phyloP scores from a whole-genome alignment of 2,888 invertebrate species.

The Tryphoninae sp. region DNA sequence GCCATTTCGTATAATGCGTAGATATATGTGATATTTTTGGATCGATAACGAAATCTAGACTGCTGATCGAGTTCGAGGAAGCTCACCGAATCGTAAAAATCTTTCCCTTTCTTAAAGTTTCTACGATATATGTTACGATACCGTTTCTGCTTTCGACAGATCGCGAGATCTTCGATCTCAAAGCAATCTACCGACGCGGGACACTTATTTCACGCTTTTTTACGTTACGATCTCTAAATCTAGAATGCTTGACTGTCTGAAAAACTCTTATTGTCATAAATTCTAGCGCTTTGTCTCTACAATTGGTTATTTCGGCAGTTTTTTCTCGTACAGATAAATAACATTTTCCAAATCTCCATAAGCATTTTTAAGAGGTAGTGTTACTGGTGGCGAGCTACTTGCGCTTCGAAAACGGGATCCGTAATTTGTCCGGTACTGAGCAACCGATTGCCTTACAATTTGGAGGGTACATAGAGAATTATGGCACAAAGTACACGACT shows the following conservation, averaged over 20 bases:
- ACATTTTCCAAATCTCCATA: not conserved
- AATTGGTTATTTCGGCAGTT: not conserved
- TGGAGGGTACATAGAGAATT: too few species aligned
- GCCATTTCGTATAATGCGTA: not conserved
- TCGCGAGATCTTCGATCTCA: not conserved
- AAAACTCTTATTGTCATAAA: not conserved
- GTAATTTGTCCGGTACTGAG: too few species aligned
- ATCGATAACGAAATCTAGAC: not conserved
- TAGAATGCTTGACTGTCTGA: not conserved
- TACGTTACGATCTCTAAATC: not conserved
- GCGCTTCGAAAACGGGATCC: too few species aligned
- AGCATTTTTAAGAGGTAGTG: not conserved
- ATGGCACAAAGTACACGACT: too few species aligned
- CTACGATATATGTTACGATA: not conserved
- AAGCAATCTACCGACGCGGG: not conserved
- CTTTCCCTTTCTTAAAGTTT: not conserved
- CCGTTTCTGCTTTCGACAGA: not conserved
- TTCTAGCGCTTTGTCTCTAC: not conserved
- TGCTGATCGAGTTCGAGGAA: conserved; percentile 21
- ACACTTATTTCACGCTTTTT: not conserved
- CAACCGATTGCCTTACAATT: too few species aligned
- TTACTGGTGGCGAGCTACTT: too few species aligned
- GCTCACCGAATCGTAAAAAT: not conserved
- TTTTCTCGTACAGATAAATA: not conserved
- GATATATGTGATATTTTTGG: not conserved